Conservation (phyloP, 2,888 invertebrate species). For the Drosophila hamatofila region DNA sequence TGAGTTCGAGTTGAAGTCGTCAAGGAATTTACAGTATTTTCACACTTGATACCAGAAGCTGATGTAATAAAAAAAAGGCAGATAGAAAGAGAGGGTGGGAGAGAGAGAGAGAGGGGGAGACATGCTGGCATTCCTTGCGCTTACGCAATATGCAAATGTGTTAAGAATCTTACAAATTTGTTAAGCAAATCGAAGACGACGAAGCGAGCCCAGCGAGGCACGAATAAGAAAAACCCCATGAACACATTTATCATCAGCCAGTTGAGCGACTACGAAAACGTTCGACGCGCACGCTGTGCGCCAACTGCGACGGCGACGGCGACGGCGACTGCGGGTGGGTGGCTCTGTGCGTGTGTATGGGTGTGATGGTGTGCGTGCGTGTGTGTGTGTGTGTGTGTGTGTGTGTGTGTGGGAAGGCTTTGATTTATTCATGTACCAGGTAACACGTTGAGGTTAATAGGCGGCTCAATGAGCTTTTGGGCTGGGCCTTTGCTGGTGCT, state of each 20-base stretch:
- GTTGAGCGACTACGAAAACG: conserved; percentile 35
- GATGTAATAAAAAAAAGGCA: conserved; percentile 41
- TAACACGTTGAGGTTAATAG: conserved; percentile 76
- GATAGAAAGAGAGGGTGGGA: background rate
- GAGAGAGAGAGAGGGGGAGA: background rate
- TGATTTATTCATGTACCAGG: conserved; percentile 76
- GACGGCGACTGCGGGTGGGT: background rate
- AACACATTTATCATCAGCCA: conserved; percentile 69
- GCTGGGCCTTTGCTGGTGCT: conserved; percentile 16
- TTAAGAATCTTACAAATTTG: conserved; percentile 80
- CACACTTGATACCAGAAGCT: conserved; percentile 65
- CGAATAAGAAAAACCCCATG: conserved; percentile 32
- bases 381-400: conserved; percentile 1
- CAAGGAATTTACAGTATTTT: conserved; percentile 51
- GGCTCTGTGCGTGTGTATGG: background rate
- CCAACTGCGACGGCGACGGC: background rate
- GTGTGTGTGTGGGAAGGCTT: conserved; percentile 54
- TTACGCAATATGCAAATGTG: conserved; percentile 80
- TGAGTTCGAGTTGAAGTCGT: conserved; percentile 56
- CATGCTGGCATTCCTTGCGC: conserved; percentile 47
- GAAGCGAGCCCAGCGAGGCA: conserved; percentile 40
- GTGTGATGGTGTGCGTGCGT: no score
- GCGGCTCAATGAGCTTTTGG: conserved; percentile 57
- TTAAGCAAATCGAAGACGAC: conserved; percentile 79
- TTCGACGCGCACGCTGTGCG: conserved; percentile 4